phyloP scores from a whole-genome alignment of 1,140 invertebrate genomes.

The Trichogramma pretiosum region DNA sequence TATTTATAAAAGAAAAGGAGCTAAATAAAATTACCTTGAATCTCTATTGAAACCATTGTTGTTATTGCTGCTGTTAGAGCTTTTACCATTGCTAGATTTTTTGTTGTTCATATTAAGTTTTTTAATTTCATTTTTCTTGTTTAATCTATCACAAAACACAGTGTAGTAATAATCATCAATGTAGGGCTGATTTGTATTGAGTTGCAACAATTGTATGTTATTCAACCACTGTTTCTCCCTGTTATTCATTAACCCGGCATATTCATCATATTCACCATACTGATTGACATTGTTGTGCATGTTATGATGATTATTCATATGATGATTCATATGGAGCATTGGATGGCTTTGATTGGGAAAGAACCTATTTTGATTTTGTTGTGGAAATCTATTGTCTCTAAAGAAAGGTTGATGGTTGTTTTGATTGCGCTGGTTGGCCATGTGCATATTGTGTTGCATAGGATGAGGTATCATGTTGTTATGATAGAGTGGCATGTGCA shows the following conservation, averaged over 20 bases:
- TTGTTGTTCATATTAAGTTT: conserved; percentile 39
- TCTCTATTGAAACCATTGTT: conserved; percentile 40
- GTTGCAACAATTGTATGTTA: conserved; percentile 83
- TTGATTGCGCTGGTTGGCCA: conserved; percentile 42
- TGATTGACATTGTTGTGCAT: conserved; percentile 32
- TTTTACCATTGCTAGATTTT: conserved; percentile 16
- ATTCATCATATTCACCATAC: conserved; percentile 59
- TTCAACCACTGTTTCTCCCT: conserved; percentile 88
- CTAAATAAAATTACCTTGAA: conserved; percentile 29
- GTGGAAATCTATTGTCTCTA: conserved; percentile 39
- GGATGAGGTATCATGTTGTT: conserved; percentile 35
- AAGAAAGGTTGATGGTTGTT: conserved; percentile 38
- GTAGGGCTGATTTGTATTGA: conserved; percentile 77
- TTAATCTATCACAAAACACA: conserved; percentile 43
- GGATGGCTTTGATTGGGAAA: conserved; percentile 30
- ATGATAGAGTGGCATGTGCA: conserved; percentile 29
- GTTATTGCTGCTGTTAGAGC: conserved; percentile 36
- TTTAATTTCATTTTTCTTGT: conserved; percentile 39
- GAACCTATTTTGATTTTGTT: conserved; percentile 33
- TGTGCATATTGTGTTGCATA: conserved; percentile 29
- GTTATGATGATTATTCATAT: conserved; percentile 22
- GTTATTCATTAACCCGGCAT: conserved; percentile 81
- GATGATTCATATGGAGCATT: conserved; percentile 20
- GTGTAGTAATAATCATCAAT: conserved; percentile 81
- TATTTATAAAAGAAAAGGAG: background rate